phyloP scores from a whole-genome alignment of 2,888 invertebrate genomes.

The Nezara viridula region DNA sequence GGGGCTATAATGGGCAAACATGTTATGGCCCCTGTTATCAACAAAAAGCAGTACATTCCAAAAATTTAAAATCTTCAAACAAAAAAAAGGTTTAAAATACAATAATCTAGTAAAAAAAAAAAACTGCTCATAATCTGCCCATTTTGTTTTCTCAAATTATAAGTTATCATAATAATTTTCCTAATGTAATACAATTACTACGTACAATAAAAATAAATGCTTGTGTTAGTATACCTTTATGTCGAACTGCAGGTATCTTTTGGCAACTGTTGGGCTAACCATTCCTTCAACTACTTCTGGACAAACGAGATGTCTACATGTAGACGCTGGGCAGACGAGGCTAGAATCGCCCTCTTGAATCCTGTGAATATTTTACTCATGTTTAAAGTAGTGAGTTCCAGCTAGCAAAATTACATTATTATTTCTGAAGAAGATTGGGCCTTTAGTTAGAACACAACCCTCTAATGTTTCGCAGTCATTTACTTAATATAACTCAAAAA shows the following conservation, averaged over 20 bases:
- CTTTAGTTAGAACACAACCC: no score
- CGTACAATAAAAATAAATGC: neutral
- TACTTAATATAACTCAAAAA: no score
- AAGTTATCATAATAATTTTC: neutral
- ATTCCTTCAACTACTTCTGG: constrained; percentile 77
- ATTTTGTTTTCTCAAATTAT: neutral
- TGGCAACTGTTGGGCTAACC: constrained; percentile 75
- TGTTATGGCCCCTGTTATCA: no score
- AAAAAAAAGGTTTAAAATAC: no score
- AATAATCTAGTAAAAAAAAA: no score
- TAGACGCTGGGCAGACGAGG: constrained; percentile 75
- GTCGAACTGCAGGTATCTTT: constrained; percentile 78
- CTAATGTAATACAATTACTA: neutral
- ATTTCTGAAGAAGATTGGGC: no score
- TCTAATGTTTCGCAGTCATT: no score
- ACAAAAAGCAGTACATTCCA: no score
- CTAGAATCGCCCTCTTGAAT: constrained; percentile 53
- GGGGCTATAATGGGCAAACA: no score
- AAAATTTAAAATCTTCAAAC: no score
- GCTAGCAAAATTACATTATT: no score
- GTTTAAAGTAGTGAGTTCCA: neutral
- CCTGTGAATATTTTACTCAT: neutral
- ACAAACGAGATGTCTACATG: constrained; percentile 76
- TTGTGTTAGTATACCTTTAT: constrained; percentile 72
- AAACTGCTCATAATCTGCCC: no score